phyloP scores from a whole-genome alignment of 1,140 invertebrate genomes.

The Ptiloglossa arizonensis region DNA sequence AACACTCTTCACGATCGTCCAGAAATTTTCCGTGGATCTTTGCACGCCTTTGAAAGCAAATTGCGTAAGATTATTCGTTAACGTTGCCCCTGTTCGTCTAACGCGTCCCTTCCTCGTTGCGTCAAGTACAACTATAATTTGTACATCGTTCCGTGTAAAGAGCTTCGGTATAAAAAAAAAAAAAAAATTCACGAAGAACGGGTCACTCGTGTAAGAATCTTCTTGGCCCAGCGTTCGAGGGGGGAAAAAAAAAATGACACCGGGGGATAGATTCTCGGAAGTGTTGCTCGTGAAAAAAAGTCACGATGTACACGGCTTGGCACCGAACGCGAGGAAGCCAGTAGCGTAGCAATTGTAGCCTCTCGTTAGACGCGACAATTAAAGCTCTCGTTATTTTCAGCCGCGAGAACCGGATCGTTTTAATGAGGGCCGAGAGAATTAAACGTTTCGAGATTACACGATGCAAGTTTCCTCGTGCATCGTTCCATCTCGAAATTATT shows the following conservation, averaged over 20 bases:
- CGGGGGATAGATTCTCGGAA: background rate
- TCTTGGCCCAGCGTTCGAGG: too few relatives aligned
- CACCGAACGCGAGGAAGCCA: background rate
- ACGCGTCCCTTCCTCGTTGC: too few relatives aligned
- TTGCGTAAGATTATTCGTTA: too few relatives aligned
- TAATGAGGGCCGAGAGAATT: conserved; percentile 15
- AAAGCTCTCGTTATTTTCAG: conserved; percentile 38
- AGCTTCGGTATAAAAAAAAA: too few relatives aligned
- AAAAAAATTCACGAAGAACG: too few relatives aligned
- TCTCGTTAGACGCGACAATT: conserved; percentile 37
- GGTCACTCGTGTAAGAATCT: too few relatives aligned
- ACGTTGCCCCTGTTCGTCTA: too few relatives aligned
- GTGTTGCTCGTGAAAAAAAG: background rate
- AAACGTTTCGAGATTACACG: conserved; percentile 34
- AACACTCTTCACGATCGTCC: too few relatives aligned
- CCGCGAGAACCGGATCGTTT: conserved; percentile 27
- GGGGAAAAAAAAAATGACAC: background rate
- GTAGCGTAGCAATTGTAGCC: background rate
- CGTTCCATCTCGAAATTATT: conserved; percentile 12
- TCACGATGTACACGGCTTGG: background rate
- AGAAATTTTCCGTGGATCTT: too few relatives aligned
- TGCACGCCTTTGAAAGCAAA: too few relatives aligned
- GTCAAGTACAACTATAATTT: too few relatives aligned
- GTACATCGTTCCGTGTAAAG: too few relatives aligned
- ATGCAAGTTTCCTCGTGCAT: background rate